Evolutionary conservation across 2,113 vertebrate species (phyloP).

Genomic region (Petrocephalus microphthalmus): DNA sequence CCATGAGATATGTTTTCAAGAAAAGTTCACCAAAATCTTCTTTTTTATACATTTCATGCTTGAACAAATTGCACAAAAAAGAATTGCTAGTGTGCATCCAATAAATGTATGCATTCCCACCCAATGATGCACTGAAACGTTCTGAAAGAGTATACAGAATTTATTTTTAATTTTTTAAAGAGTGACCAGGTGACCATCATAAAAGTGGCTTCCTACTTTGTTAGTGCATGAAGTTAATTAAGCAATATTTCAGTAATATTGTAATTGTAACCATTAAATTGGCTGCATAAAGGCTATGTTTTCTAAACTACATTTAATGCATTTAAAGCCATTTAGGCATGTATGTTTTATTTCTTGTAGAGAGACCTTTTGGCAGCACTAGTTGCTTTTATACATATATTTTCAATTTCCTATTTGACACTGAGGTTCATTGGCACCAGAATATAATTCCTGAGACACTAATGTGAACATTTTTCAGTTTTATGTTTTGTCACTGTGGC

Average conservation of each 20-base stretch:
- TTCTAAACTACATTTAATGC: not conserved
- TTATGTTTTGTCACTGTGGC: not conserved
- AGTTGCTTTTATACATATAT: not conserved
- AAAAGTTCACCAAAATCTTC: not conserved
- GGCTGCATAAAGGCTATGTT: not conserved
- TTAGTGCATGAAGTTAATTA: not conserved
- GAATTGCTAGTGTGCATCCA: not conserved
- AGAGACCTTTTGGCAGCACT: not conserved
- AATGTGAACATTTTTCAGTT: not conserved
- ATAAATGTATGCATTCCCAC: not conserved
- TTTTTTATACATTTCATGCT: not conserved
- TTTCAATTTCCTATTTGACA: not conserved
- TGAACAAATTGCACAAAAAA: not conserved
- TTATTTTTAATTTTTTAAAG: not conserved
- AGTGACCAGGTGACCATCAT: not conserved
- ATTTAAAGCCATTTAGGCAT: not conserved
- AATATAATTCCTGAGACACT: not conserved
- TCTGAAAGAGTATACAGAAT: not conserved
- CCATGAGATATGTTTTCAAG: not conserved
- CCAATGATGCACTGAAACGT: not conserved
- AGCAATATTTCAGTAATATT: not conserved
- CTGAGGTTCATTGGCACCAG: not conserved
- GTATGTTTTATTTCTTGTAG: not conserved
- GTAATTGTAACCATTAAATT: not conserved
- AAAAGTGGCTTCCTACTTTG: not conserved